Conservation (phyloP, 2,888 invertebrate genomes). For the Chalcis sispes region DNA sequence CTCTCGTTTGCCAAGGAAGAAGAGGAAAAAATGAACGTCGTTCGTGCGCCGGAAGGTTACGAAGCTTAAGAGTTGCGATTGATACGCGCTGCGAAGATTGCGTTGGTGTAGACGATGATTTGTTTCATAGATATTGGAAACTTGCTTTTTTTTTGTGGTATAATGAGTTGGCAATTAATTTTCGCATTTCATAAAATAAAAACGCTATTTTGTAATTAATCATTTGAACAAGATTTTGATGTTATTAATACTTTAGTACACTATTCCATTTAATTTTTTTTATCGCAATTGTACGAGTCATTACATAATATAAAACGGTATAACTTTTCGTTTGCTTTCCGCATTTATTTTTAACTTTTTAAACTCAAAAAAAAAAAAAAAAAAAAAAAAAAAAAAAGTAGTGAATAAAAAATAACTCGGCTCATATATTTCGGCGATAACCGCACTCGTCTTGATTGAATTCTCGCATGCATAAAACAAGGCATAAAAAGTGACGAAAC, state of each 20-base stretch:
- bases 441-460: conserved; percentile 31
- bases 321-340: too few relatives aligned
- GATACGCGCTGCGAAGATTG: background rate
- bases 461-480: conserved; percentile 31
- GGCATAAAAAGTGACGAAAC: conserved; percentile 20
- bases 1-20: background rate
- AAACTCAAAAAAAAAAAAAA: too few relatives aligned
- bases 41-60: background rate
- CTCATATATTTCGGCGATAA: conserved; percentile 23
- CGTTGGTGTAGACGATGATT: background rate
- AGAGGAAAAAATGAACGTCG: background rate
- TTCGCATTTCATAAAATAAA: too few relatives aligned
- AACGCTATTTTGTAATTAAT: too few relatives aligned
- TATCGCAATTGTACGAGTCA: too few relatives aligned
- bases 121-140: background rate
- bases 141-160: too few relatives aligned
- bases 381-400: background rate
- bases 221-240: too few relatives aligned
- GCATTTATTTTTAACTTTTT: too few relatives aligned
- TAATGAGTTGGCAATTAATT: too few relatives aligned
- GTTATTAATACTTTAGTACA: too few relatives aligned
- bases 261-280: too few relatives aligned
- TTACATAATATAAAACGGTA: too few relatives aligned
- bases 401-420: background rate
- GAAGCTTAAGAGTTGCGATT: background rate